Evolutionary conservation across 92 coral and sea anemone species (phyloP).

Genomic region (Nematostella vectensis): DNA sequence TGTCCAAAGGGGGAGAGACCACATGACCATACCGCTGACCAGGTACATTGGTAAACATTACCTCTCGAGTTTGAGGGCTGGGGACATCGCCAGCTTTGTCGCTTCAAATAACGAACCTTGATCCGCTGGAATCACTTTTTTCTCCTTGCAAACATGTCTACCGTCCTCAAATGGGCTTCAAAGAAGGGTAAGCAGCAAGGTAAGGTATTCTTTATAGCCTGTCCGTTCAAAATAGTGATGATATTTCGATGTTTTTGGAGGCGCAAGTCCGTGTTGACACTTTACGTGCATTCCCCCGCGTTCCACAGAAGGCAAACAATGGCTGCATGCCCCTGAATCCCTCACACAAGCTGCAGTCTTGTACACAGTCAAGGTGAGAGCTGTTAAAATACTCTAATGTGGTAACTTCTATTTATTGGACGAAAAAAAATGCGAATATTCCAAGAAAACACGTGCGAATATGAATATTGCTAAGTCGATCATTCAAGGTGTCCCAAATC

Average conservation of each 20-base stretch:
- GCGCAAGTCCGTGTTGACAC: background rate
- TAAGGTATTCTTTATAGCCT: conserved; percentile 5
- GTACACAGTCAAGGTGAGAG: conserved; percentile 73
- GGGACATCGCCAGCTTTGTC: conserved; percentile 1
- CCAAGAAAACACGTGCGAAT: background rate
- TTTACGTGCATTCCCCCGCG: background rate
- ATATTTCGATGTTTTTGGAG: background rate
- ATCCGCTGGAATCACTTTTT: background rate
- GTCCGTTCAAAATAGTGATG: background rate
- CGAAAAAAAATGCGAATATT: background rate
- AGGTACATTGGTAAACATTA: background rate
- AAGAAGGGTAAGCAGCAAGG: conserved; percentile 62
- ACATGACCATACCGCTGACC: too few relatives aligned
- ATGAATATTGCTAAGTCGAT: background rate
- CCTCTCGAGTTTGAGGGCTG: too few relatives aligned
- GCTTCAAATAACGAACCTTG: background rate
- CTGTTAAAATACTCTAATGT: background rate
- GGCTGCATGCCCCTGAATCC: conserved; percentile 86
- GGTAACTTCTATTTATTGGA: background rate
- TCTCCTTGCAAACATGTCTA: conserved; percentile 16
- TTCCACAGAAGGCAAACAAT: conserved; percentile 63
- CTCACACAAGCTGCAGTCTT: conserved; percentile 60
- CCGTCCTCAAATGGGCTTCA: conserved; percentile 47
- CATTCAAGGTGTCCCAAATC: too few relatives aligned
- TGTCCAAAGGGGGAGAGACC: too few relatives aligned